Evolutionary conservation across 2,797 vertebrate genomes (phyloP).

Genomic region (Eupleurogrammus muticus): DNA sequence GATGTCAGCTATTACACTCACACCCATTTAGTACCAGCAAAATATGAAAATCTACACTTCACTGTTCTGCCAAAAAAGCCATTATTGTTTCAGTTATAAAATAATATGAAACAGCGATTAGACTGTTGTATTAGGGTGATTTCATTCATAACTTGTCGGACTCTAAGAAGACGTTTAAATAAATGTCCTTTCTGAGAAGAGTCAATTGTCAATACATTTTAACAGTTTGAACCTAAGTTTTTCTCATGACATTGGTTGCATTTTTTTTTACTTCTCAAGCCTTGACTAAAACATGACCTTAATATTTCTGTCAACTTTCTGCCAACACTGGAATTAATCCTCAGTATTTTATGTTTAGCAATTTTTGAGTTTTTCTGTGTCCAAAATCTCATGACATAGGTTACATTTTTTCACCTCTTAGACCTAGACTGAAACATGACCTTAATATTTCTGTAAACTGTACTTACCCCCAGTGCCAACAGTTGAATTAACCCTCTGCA

Average conservation of each 20-base stretch:
- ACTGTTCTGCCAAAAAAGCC: conserved; percentile 5
- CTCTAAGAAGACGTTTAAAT: background rate
- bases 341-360: conserved; percentile 2
- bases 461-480: conserved; percentile 88
- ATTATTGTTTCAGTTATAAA: conserved; percentile 17
- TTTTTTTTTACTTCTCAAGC: no score
- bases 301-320: no score
- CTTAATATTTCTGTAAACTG: conserved; percentile 89
- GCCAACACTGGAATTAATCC: no score
- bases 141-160: background rate
- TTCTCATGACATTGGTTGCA: no score
- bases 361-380: conserved; percentile 8
- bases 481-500: conserved; percentile 88
- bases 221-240: no score
- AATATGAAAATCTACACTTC: conserved; percentile 37
- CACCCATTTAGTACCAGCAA: conserved; percentile 26
- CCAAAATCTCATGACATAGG: conserved; percentile 22
- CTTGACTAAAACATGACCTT: no score
- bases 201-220: conserved; percentile 7
- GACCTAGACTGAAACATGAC: conserved; percentile 75
- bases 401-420: conserved; percentile 53
- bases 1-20: conserved; percentile 49
- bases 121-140: background rate
- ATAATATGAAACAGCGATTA: conserved; percentile 1
- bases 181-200: background rate